Conservation (phyloP, 1,140 invertebrate genomes). For the Oreohelix idahoensis region DNA sequence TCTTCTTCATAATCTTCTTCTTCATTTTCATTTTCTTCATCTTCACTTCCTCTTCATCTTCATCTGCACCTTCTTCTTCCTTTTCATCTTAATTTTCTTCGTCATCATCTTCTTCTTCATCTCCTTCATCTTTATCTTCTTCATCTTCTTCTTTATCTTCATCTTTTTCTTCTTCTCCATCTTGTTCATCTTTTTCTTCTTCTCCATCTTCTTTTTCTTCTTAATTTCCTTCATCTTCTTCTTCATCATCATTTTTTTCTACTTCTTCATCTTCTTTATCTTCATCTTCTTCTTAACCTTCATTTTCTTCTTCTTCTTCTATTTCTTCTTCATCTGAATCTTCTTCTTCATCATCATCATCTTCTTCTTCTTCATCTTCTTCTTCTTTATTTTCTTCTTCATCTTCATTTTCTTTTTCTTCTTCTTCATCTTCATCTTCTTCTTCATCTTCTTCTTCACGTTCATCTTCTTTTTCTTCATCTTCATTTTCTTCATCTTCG, state of each 20-base stretch:
- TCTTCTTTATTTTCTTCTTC: too few species aligned
- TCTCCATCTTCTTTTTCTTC: not conserved
- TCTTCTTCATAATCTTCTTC: not conserved
- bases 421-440: too few species aligned
- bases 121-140: not conserved
- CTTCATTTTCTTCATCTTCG: too few species aligned
- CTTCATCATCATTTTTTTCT: not conserved
- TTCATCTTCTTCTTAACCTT: not conserved
- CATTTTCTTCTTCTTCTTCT: not conserved
- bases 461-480: too few species aligned
- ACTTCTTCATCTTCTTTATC: not conserved
- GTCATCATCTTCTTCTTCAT: not conserved
- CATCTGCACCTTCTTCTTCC: not conserved
- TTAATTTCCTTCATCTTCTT: not conserved
- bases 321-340: not conserved
- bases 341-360: not conserved
- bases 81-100: not conserved
- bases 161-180: not conserved
- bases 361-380: not conserved
- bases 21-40: not conserved
- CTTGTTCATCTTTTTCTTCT: not conserved
- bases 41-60: not conserved
- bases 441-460: too few species aligned
- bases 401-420: too few species aligned
- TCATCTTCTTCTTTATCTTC: not conserved